These are phyloP conservation scores for Solea solea DNA, from an alignment of 2,113 vertebrate species.

Conservation along the genomic window DNA sequence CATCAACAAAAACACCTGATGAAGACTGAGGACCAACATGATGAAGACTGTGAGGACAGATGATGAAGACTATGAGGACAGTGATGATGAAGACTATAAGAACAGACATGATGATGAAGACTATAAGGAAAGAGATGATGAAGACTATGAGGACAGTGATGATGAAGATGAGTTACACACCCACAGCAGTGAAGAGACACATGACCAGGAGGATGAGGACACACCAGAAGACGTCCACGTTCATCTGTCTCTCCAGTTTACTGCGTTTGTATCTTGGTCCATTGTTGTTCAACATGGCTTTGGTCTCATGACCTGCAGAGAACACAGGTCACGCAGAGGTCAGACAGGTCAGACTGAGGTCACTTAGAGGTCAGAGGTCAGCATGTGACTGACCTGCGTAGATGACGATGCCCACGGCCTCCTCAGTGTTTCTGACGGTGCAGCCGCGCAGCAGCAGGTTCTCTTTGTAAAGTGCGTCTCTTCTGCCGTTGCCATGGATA, in stretches of 20 bases:
- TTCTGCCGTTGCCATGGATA: slow-evolving; percentile 85
- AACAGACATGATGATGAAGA: no score
- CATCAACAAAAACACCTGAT: no score
- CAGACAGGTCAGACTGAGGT: no score
- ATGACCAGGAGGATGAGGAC: slow-evolving; percentile 94
- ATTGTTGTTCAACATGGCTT: slow-evolving; percentile 97
- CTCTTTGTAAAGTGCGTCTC: slow-evolving; percentile 91
- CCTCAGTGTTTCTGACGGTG: slow-evolving; percentile 96
- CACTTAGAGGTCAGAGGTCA: not conserved
- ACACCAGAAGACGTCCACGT: slow-evolving; percentile 95
- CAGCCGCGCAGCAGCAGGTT: slow-evolving; percentile 95
- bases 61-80: no score
- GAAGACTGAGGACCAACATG: no score
- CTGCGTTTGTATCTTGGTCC: slow-evolving; percentile 98
- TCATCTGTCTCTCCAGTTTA: slow-evolving; percentile 96
- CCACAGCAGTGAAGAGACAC: slow-evolving; percentile 92
- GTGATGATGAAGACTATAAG: no score
- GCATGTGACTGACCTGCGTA: slow-evolving; percentile 87
- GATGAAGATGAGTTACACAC: slow-evolving; percentile 77
- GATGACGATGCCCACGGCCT: slow-evolving; percentile 93
- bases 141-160: no score
- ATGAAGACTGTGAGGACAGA: no score
- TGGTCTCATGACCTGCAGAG: slow-evolving; percentile 93
- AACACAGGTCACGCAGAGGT: slow-evolving; percentile 1
- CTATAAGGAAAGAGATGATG: no score